These are phyloP conservation scores for Ameiurus melas DNA, from an alignment of 2,113 vertebrate species.

Conservation along the genomic window DNA sequence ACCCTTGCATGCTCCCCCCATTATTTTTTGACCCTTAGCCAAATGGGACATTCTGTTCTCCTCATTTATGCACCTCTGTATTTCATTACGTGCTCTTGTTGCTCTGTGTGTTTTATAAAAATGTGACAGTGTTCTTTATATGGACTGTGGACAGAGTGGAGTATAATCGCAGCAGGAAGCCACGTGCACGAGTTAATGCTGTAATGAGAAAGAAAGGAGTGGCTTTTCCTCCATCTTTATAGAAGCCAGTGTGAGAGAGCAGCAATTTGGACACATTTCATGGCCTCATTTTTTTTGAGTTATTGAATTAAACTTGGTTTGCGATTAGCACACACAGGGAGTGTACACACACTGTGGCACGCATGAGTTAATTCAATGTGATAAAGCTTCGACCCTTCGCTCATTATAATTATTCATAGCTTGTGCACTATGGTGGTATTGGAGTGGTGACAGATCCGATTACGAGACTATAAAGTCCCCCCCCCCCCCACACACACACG, in stretches of 20 bases:
- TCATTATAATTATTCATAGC: conserved; percentile 45
- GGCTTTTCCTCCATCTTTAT: conserved; percentile 25
- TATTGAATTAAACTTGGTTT: conserved; percentile 48
- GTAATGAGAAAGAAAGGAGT: conserved; percentile 34
- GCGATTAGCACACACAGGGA: conserved; percentile 51
- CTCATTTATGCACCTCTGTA: conserved; percentile 29
- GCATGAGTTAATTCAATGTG: conserved; percentile 48
- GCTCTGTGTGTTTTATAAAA: conserved; percentile 35
- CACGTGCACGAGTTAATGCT: not conserved
- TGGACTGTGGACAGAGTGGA: not conserved
- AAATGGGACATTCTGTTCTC: conserved; percentile 74
- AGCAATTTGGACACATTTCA: conserved; percentile 46
- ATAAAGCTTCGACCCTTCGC: conserved; percentile 26
- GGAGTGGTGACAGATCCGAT: conserved; percentile 24
- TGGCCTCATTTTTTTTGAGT: conserved; percentile 41
- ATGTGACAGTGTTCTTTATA: conserved; percentile 3
- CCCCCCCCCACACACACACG: not conserved
- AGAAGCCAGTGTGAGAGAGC: conserved; percentile 45
- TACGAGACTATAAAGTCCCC: not conserved
- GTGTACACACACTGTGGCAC: conserved; percentile 32
- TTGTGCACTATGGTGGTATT: conserved; percentile 5
- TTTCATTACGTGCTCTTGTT: conserved; percentile 15
- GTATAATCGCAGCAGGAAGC: conserved; percentile 10
- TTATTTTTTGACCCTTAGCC: conserved; percentile 83
- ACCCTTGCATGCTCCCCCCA: conserved; percentile 68